Evolutionary conservation across 2,888 invertebrate genomes (phyloP).

Genomic region (Litoditis marina): DNA sequence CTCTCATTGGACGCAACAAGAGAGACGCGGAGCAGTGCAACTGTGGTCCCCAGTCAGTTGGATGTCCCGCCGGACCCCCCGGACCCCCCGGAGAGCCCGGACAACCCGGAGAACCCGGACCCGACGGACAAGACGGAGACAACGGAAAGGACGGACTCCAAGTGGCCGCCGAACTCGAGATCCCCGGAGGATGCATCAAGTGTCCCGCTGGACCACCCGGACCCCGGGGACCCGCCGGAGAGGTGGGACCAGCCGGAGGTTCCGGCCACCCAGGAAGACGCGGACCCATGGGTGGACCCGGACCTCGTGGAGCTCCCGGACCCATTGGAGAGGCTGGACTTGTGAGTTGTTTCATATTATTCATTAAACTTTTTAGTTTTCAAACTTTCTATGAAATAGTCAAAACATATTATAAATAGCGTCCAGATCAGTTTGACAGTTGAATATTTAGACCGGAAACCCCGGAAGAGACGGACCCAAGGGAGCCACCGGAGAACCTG

Average conservation of each 20-base stretch:
- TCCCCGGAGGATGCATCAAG: slow-evolving; percentile 39
- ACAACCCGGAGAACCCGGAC: slow-evolving; percentile 41
- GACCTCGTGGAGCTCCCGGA: slow-evolving; percentile 46
- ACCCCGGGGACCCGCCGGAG: slow-evolving; percentile 49
- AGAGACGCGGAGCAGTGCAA: slow-evolving; percentile 21
- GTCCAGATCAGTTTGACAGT: slow-evolving; percentile 31
- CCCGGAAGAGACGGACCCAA: slow-evolving; percentile 40
- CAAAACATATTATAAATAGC: too few relatives aligned
- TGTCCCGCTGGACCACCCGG: slow-evolving; percentile 53
- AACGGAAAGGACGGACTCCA: slow-evolving; percentile 26
- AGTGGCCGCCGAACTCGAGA: slow-evolving; percentile 22
- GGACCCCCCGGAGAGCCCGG: slow-evolving; percentile 46
- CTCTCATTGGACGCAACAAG: slow-evolving; percentile 17
- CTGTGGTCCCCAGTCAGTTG: slow-evolving; percentile 26
- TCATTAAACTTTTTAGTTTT: too few relatives aligned
- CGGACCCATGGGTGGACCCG: slow-evolving; percentile 45
- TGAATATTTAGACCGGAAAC: slow-evolving; percentile 36
- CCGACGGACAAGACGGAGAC: slow-evolving; percentile 36
- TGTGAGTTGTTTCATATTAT: too few relatives aligned
- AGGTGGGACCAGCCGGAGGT: slow-evolving; percentile 41
- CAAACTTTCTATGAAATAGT: too few relatives aligned
- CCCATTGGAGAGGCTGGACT: slow-evolving; percentile 33
- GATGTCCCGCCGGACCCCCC: slow-evolving; percentile 46
- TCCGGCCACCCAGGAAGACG: slow-evolving; percentile 39
- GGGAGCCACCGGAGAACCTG: slow-evolving; percentile 42